phyloP scores from a whole-genome alignment of 1,140 invertebrate species.

The Latrodectus geometricus region DNA sequence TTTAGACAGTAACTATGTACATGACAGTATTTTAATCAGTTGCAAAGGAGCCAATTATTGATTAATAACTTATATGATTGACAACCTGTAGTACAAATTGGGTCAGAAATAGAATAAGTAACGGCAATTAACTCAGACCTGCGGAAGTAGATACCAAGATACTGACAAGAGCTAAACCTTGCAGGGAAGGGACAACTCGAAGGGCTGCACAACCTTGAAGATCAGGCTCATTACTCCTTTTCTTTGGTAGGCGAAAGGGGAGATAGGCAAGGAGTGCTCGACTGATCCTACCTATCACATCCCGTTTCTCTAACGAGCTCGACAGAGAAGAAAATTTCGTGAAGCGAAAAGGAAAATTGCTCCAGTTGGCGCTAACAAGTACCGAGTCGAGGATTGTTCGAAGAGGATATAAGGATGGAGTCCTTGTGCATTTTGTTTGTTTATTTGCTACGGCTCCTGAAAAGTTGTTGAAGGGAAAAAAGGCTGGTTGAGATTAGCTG shows the following conservation, averaged over 20 bases:
- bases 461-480: conserved; percentile 9
- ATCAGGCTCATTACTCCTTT: conserved; percentile 12
- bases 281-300: conserved; percentile 27
- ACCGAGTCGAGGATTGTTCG: conserved; percentile 1
- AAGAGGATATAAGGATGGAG: neutral
- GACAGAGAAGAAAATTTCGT: conserved; percentile 19
- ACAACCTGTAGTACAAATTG: too few relatives aligned
- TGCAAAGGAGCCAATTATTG: too few relatives aligned
- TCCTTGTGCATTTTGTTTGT: neutral
- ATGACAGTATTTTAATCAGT: too few relatives aligned
- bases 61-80: too few relatives aligned
- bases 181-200: neutral
- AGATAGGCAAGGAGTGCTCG: too few relatives aligned
- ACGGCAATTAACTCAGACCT: too few relatives aligned
- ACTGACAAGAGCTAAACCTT: conserved; percentile 2
- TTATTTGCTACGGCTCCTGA: neutral
- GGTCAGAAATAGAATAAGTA: too few relatives aligned
- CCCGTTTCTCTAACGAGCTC: conserved; percentile 37
- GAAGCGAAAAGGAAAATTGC: conserved; percentile 39
- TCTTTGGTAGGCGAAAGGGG: neutral
- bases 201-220: neutral
- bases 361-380: conserved; percentile 40
- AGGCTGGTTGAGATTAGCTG: neutral
- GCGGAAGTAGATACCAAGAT: neutral
- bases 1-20: too few relatives aligned